A percentile compares a stretch with the other conserved stretches of the same genome.
Conservation (phyloP, 64 coral and sea anemone species). For the Pocillopora verrucosa region DNA sequence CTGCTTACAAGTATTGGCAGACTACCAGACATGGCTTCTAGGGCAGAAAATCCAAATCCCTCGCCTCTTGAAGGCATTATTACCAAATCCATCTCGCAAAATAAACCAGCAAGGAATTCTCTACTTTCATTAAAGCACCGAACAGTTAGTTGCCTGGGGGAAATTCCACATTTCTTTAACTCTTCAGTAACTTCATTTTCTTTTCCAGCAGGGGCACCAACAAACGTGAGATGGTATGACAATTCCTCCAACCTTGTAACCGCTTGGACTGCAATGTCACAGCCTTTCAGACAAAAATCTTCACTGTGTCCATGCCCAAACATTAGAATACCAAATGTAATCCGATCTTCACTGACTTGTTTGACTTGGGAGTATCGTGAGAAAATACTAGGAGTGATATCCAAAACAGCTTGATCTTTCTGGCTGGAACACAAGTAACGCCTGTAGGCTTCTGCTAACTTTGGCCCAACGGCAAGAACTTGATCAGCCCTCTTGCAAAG, state of each 20-base stretch:
- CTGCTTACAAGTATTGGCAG: background rate
- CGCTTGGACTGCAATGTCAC: background rate
- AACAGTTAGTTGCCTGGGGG: background rate
- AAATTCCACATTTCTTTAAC: background rate
- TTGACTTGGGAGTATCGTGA: background rate
- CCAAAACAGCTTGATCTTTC: background rate
- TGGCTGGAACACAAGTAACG: background rate
- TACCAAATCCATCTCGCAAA: background rate
- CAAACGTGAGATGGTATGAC: background rate
- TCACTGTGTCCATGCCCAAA: slow-evolving; percentile 8
- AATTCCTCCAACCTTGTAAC: background rate
- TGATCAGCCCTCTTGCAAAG: background rate
- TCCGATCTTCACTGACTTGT: background rate
- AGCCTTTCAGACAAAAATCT: background rate
- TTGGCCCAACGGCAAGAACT: background rate
- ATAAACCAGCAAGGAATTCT: background rate
- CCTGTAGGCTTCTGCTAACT: background rate
- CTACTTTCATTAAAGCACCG: slow-evolving; percentile 2
- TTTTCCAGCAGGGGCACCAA: background rate
- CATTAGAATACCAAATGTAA: background rate
- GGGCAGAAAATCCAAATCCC: background rate
- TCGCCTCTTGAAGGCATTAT: slow-evolving; percentile 7
- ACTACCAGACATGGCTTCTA: slow-evolving; percentile 3
- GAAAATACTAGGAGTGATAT: background rate
- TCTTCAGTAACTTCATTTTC: background rate